Percentiles rank a stretch among this genome's conserved stretches.
Evolutionary conservation across 2,888 invertebrate species (phyloP).

Genomic region (Lasius fuliginosus): DNA sequence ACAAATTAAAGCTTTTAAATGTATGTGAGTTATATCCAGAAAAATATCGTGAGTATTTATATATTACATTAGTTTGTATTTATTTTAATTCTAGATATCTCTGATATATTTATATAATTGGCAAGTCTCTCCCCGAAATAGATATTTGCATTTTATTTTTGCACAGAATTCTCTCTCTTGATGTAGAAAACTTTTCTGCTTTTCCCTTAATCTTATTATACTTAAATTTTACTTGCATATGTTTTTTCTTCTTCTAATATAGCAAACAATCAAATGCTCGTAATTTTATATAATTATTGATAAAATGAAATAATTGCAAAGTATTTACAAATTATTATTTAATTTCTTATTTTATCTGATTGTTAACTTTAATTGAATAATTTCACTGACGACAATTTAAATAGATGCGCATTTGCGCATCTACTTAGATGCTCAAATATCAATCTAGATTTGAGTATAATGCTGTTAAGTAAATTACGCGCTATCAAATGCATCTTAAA

Average conservation of each 20-base stretch:
- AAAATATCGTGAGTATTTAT: constrained; percentile 64
- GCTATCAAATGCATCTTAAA: neutral
- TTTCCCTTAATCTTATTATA: neutral
- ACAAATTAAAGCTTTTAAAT: constrained; percentile 84
- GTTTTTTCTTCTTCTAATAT: neutral
- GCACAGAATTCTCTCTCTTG: neutral
- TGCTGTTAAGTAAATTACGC: constrained; percentile 1
- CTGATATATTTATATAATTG: constrained; percentile 4
- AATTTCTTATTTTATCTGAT: constrained; percentile 6
- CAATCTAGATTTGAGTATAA: neutral
- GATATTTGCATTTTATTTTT: constrained; percentile 45
- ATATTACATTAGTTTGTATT: constrained; percentile 51
- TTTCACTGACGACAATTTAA: neutral
- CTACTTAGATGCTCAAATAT: neutral
- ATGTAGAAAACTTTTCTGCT: neutral
- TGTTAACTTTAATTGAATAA: neutral
- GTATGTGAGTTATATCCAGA: constrained; percentile 75
- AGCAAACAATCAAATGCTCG: neutral
- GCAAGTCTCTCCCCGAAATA: neutral
- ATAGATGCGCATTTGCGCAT: neutral
- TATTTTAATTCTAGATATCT: constrained; percentile 23
- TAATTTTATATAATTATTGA: neutral
- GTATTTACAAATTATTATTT: neutral
- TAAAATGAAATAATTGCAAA: neutral
- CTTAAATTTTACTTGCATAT: neutral